A percentile compares a stretch with the other conserved stretches of the same genome.
Evolutionary conservation across 2,797 vertebrate species (phyloP).

Genomic region (Setipinna tenuifilis): DNA sequence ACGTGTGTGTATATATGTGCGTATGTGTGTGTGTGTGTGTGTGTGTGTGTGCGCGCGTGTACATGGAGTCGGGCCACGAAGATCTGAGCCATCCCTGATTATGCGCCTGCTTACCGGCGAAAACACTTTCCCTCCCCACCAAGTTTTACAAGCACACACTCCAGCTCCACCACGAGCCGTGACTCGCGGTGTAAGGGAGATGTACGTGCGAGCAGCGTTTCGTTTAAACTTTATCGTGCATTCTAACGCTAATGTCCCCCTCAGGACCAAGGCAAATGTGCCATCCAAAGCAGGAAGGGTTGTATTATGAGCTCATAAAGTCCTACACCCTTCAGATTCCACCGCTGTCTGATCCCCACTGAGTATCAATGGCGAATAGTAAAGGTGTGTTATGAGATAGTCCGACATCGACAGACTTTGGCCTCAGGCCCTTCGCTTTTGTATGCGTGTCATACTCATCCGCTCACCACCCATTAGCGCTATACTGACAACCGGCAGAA

Average conservation of each 20-base stretch:
- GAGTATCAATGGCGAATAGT: neutral
- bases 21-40: neutral
- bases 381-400: neutral
- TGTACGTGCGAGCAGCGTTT: neutral
- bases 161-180: slow-evolving; percentile 11
- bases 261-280: neutral
- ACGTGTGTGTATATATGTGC: slow-evolving; percentile 54
- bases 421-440: neutral
- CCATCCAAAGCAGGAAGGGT: neutral
- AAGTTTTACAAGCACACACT: slow-evolving; percentile 45
- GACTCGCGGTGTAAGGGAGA: neutral
- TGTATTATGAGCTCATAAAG: neutral
- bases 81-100: slow-evolving; percentile 74
- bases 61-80: slow-evolving; percentile 65
- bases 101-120: slow-evolving; percentile 64
- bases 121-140: slow-evolving; percentile 32
- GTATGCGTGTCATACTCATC: neutral
- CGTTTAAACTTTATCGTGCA: slow-evolving; percentile 15
- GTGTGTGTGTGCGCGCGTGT: neutral
- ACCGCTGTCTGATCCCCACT: neutral
- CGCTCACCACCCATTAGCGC: neutral
- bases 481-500: neutral
- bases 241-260: slow-evolving; percentile 9
- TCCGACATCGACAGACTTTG: neutral
- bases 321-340: neutral